Base-by-base conservation (phyloP, 2,888 invertebrate species). In the Apotomis capreana region DNA sequence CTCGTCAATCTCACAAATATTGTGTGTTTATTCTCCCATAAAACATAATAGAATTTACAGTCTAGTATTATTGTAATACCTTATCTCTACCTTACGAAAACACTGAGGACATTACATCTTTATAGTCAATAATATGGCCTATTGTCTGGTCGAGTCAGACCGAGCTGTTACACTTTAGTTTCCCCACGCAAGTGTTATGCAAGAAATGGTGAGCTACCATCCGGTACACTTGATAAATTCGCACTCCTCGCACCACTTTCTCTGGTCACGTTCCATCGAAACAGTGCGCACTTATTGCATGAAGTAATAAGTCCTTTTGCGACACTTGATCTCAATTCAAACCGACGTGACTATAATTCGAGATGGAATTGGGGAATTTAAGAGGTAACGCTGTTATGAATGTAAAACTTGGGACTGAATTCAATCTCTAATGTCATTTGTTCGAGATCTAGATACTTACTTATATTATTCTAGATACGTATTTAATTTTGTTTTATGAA, bases 241-340 rank as follows among this genome's bases (percentile, higher is more conserved):
- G 81, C 83, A 79, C 80, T 79, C 75, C 73, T 72, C 76, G 79
- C 78, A 79, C 82, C 81, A 89, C 91, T 90, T 91, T 91, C 90
- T 79, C 86, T 78, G 80, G 83, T 89, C 89, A 89, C 79, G 80
- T 70, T 73, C 51, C 58, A 61, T 71, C 69, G 72, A 67, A 69
- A 72, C 72, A 69, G 63, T 69, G 37, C 46, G 62, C 44, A 70
- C 55, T 62, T 62, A 72, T 71, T 68, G 68, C 68, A 63, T 63
- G 44, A 58, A 68, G 68, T 58, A 72, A 72, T 62, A 71, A 71
- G 71, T 72, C 58, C 54, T 68, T 68, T 68, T 72, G 61, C 72
- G 72, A 72, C 72, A 68, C 26, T 72, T 63, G 52, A 59, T 64
- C 55, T 64, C 51, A 44, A 40, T 44, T 54, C 3, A 36, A 26